Conservation (phyloP, 1,140 invertebrate genomes). For the Drosophila eugracilis region DNA sequence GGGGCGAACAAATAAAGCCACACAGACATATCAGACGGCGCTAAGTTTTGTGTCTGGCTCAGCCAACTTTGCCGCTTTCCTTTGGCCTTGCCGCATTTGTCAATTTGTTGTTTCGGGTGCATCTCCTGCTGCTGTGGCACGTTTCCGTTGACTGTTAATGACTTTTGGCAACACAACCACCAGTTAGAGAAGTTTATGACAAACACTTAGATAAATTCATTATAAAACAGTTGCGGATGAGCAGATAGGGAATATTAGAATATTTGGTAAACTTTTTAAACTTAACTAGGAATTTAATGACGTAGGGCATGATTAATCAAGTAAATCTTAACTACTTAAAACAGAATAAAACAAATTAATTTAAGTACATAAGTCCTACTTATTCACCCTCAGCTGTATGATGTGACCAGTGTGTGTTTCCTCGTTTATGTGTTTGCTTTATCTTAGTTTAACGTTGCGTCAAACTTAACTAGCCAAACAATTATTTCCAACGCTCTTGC, state of each 20-base stretch:
- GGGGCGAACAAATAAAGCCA: constrained; percentile 11
- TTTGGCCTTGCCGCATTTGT: constrained; percentile 23
- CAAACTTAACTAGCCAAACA: constrained; percentile 59
- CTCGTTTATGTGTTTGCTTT: constrained; percentile 40
- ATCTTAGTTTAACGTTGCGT: constrained; percentile 50
- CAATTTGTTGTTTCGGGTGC: constrained; percentile 35
- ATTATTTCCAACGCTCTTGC: constrained; percentile 49
- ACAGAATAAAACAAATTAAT: too few relatives aligned
- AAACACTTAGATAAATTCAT: background rate
- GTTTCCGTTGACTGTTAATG: constrained; percentile 41
- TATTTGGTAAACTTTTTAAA: too few relatives aligned
- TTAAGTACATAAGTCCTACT: too few relatives aligned
- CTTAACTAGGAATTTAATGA: too few relatives aligned
- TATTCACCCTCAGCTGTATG: background rate
- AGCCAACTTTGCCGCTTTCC: constrained; percentile 7
- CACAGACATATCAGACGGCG: constrained; percentile 25
- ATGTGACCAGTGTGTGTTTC: constrained; percentile 29
- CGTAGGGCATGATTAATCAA: too few relatives aligned
- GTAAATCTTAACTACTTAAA: too few relatives aligned
- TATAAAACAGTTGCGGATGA: background rate
- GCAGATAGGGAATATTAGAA: too few relatives aligned
- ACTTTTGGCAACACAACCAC: constrained; percentile 43
- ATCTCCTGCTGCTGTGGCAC: constrained; percentile 10
- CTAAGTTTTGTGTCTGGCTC: constrained; percentile 18
- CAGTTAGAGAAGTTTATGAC: constrained; percentile 34